Base-by-base conservation (phyloP, 2,797 vertebrate genomes). In the Chiroxiphia lanceolata region DNA sequence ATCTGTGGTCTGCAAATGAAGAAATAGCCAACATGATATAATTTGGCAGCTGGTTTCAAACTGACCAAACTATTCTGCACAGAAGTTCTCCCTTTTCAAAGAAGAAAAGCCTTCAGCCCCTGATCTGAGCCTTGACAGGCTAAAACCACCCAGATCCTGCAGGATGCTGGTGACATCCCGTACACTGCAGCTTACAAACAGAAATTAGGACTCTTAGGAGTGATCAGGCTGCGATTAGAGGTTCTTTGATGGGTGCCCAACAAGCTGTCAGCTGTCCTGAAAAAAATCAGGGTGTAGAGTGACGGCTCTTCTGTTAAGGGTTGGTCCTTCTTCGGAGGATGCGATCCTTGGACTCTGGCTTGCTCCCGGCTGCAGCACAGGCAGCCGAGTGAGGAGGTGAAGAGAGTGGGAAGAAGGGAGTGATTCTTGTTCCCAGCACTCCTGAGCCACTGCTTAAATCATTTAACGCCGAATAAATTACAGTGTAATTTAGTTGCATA, bases 381-480 rank as follows among this genome's bases (percentile, higher is more conserved):
- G 78, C 87, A 67, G 69, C n/a, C 5, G 67, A 44, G 47, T 7
- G 42, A 65, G 47, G 71, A 87, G 54, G 81, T 70, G 84, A 95
- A 84, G 50, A 23, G 29, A 76, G 75, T 87, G 75, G 40, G 60
- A 78, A 93, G 65, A 82, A n/a, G 57, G 77, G 75, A 72, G 83
- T 91, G 82, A 72, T 89, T 95, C 79, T 70, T 72, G 76, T 78
- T 94, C 84, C 68, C 90, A 75, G 67, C 54, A 15, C 80, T 94
- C 71, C 88, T 60, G 83, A 94, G 76, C 82, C 65, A 40, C 87
- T 92, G 89, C 84, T 95, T 88, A 83, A 93, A 96, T 95, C 89
- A 89, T 95, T 96, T 97, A 96, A 94, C 10, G 18, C 84, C 4
- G 48, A 95, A 96, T 97, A 97, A 95, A 97, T 97, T 90, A 96